A percentile compares a stretch with the other conserved stretches of the same genome.
Conservation (phyloP, 2,888 invertebrate genomes). For the Hololepta plana region DNA sequence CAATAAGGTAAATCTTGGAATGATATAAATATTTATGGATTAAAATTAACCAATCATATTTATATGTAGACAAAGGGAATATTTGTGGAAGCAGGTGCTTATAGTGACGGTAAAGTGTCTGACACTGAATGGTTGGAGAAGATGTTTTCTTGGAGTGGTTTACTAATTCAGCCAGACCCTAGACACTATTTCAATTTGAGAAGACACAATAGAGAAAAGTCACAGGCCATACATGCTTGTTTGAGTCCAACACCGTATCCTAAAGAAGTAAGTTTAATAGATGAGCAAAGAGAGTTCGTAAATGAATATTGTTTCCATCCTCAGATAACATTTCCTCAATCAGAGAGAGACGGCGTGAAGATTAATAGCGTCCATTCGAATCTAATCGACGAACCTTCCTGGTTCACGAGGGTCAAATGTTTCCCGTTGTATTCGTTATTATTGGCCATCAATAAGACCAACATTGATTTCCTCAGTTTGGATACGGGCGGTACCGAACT, state of each 20-base stretch:
- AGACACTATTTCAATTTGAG: constrained; percentile 52
- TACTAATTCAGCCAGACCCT: constrained; percentile 60
- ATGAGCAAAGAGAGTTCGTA: constrained; percentile 9
- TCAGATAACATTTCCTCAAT: no score
- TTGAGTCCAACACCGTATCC: constrained; percentile 60
- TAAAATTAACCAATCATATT: no score
- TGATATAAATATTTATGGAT: constrained; percentile 1
- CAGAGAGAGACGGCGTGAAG: constrained; percentile 22
- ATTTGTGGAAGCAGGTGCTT: constrained; percentile 50
- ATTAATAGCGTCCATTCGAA: constrained; percentile 32
- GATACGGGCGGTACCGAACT: constrained; percentile 35
- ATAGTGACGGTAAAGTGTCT: constrained; percentile 36
- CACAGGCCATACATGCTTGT: constrained; percentile 57
- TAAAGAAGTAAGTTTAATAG: constrained; percentile 40
- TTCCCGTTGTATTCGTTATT: constrained; percentile 70
- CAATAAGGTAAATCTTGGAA: constrained; percentile 26
- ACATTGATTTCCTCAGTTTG: constrained; percentile 51
- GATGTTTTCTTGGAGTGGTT: constrained; percentile 53
- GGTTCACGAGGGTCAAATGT: constrained; percentile 63
- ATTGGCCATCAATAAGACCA: constrained; percentile 53
- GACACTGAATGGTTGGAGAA: constrained; percentile 56
- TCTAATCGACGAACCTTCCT: constrained; percentile 33
- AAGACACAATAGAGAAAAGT: constrained; percentile 35
- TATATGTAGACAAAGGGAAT: constrained; percentile 54
- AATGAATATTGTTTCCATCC: no score